These are phyloP conservation scores for Pseudolaguvia tuberculata DNA, from an alignment of 2,113 vertebrate genomes.

Conservation along the genomic window DNA sequence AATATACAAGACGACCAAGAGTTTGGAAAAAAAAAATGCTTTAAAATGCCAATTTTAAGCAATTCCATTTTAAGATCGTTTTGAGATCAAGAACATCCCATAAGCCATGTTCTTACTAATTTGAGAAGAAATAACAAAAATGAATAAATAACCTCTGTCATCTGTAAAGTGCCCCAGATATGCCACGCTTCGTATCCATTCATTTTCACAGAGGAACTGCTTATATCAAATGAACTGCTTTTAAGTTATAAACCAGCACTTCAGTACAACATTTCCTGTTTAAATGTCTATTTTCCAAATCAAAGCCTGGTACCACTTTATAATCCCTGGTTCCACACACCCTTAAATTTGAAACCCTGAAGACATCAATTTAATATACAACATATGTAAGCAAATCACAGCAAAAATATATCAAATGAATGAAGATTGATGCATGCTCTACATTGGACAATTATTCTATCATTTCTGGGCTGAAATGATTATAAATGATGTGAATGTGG, in stretches of 20 bases:
- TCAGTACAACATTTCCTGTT: slow-evolving; percentile 29
- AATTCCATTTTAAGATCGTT: slow-evolving; percentile 39
- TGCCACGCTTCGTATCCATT: background rate
- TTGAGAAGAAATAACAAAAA: slow-evolving; percentile 38
- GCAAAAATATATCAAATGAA: slow-evolving; percentile 15
- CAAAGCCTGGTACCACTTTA: slow-evolving; percentile 29
- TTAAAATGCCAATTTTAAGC: slow-evolving; percentile 41
- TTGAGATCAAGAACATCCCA: no score
- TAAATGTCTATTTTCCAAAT: slow-evolving; percentile 31
- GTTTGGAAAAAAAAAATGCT: slow-evolving; percentile 40
- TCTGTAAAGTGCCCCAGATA: slow-evolving; percentile 12
- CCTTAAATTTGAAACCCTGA: slow-evolving; percentile 10
- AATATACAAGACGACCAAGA: slow-evolving; percentile 51
- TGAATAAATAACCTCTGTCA: slow-evolving; percentile 30
- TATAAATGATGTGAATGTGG: slow-evolving; percentile 3
- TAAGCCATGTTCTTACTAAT: slow-evolving; percentile 27
- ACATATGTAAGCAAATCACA: slow-evolving; percentile 27
- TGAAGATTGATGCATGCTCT: slow-evolving; percentile 5
- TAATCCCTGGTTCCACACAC: slow-evolving; percentile 23
- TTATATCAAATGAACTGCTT: slow-evolving; percentile 20
- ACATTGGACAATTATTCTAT: background rate
- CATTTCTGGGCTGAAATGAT: slow-evolving; percentile 5
- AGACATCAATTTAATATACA: slow-evolving; percentile 17
- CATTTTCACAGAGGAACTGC: background rate
- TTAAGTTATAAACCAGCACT: background rate